phyloP scores from a whole-genome alignment of 2,888 invertebrate genomes.

The Erynnis tages region DNA sequence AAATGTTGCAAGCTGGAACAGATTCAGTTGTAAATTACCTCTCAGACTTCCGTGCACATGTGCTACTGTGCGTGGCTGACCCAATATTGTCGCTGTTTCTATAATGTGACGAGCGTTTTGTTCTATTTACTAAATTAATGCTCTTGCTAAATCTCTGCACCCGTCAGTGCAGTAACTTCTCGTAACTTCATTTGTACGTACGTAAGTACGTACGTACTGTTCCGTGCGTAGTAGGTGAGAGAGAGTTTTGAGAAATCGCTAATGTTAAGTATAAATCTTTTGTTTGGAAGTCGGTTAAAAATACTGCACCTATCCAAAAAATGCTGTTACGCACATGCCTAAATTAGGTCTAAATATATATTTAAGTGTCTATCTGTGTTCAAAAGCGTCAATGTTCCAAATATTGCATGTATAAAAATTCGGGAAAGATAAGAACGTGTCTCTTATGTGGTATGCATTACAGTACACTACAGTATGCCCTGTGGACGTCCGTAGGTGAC shows the following conservation, averaged over 20 bases:
- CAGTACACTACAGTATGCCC: too few species aligned
- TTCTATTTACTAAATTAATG: neutral
- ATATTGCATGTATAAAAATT: neutral
- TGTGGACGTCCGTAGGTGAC: neutral
- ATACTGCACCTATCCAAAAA: too few species aligned
- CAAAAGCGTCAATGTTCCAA: neutral
- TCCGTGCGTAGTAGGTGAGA: too few species aligned
- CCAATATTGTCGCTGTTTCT: neutral
- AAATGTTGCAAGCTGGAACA: neutral
- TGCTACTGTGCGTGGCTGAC: neutral
- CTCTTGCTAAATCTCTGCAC: neutral
- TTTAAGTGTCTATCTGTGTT: too few species aligned
- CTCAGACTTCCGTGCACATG: neutral
- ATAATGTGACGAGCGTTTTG: neutral
- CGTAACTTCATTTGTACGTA: too few species aligned
- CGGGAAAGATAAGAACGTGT: neutral
- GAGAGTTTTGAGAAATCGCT: too few species aligned
- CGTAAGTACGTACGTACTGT: too few species aligned
- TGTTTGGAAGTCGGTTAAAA: too few species aligned
- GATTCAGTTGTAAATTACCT: neutral
- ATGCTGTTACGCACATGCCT: too few species aligned
- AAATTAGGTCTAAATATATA: too few species aligned
- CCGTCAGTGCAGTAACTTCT: too few species aligned
- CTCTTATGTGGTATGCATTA: neutral
- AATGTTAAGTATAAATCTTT: too few species aligned